phyloP scores from a whole-genome alignment of 2,797 vertebrate genomes.

The Catharus ustulatus region DNA sequence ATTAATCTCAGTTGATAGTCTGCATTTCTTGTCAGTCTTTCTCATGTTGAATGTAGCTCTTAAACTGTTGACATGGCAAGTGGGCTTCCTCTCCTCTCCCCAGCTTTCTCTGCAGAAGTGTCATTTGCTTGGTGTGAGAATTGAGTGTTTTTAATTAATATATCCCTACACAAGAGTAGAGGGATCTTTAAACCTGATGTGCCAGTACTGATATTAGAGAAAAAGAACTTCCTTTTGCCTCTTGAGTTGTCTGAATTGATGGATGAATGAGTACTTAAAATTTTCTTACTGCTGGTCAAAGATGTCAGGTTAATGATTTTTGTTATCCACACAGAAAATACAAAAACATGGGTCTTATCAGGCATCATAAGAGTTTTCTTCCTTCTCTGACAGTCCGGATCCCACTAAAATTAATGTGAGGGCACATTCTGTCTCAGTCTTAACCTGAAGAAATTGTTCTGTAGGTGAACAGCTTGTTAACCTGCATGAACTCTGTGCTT shows the following conservation, averaged over 20 bases:
- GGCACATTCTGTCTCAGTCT: background rate
- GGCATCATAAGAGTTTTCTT: background rate
- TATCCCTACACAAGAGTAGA: background rate
- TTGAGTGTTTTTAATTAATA: background rate
- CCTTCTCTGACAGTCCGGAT: background rate
- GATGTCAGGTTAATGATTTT: background rate
- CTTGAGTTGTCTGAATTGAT: background rate
- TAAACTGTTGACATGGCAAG: background rate
- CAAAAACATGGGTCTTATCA: background rate
- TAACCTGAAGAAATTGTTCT: background rate
- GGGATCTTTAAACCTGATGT: background rate
- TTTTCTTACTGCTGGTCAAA: background rate
- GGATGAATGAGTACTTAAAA: background rate
- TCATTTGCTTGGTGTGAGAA: background rate
- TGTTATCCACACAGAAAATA: background rate
- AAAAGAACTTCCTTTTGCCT: background rate
- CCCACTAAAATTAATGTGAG: background rate
- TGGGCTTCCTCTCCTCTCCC: background rate
- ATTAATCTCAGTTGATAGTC: background rate
- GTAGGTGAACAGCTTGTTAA: background rate
- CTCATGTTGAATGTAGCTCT: background rate
- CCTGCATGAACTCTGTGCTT: background rate
- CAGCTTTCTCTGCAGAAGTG: background rate
- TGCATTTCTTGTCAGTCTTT: background rate
- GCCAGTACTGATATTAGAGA: background rate